Percentiles rank a stretch among this genome's conserved stretches.
phyloP scores from a whole-genome alignment of 2,113 vertebrate genomes.

The Donacobius atricapilla region DNA sequence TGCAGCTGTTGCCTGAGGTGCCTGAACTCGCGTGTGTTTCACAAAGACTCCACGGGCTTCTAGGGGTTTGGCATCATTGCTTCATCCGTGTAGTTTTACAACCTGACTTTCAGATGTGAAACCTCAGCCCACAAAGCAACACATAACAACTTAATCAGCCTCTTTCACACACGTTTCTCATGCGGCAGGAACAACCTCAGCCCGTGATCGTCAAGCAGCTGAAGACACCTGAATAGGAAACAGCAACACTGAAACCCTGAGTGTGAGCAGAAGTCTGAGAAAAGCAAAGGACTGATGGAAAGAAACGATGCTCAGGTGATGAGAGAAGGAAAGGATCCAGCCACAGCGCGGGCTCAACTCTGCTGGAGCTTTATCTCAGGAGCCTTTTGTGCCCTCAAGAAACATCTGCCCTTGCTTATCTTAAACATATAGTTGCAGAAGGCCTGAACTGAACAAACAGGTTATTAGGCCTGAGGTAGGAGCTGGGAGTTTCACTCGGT shows the following conservation, averaged over 20 bases:
- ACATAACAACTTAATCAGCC: neutral
- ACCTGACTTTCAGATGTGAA: neutral
- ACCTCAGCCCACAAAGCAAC: neutral
- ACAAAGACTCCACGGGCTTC: neutral
- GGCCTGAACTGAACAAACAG: conserved; percentile 39
- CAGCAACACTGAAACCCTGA: neutral
- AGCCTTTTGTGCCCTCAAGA: conserved; percentile 28
- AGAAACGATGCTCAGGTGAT: neutral
- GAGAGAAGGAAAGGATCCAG: neutral
- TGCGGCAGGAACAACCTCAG: neutral
- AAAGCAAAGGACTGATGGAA: neutral
- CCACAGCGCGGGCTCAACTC: accelerated
- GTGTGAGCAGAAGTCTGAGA: neutral
- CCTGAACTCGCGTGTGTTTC: neutral
- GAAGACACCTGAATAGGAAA: neutral
- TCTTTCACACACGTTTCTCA: accelerated
- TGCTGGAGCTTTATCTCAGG: neutral
- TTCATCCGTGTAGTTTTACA: neutral
- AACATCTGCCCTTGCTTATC: conserved; percentile 25
- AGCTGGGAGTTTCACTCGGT: neutral
- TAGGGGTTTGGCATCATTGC: neutral
- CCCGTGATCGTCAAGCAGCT: accelerated
- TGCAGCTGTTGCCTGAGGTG: neutral
- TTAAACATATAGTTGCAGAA: conserved; percentile 48
- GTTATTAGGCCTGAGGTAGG: neutral